These are phyloP conservation scores for Centropristis striata DNA, from an alignment of 2,113 vertebrate species.

Conservation along the genomic window DNA sequence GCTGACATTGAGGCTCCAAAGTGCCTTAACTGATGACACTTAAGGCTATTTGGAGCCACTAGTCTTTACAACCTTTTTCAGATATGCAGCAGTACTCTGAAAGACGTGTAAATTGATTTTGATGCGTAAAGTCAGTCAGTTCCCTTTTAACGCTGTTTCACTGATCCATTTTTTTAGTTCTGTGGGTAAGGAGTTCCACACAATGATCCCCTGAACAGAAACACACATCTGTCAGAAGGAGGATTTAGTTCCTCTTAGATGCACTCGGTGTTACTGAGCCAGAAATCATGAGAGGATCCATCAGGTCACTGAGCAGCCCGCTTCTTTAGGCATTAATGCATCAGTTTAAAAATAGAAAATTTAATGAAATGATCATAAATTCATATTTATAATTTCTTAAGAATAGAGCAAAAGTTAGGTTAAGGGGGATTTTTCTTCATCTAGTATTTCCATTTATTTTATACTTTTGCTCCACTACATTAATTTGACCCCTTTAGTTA, in stretches of 20 bases:
- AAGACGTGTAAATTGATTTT: not conserved
- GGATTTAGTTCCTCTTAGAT: not conserved
- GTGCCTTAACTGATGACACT: not conserved
- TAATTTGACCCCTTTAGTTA: no score
- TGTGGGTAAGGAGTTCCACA: not conserved
- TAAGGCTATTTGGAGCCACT: not conserved
- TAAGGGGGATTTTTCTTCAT: no score
- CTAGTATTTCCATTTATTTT: no score
- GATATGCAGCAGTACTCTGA: not conserved
- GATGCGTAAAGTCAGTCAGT: not conserved
- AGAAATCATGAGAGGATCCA: not conserved
- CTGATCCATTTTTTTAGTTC: not conserved
- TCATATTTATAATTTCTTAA: not conserved
- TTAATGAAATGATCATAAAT: not conserved
- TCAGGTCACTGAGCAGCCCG: not conserved
- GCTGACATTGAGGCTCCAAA: not conserved
- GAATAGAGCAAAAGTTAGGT: not conserved
- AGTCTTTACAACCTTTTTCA: not conserved
- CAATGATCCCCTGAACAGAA: not conserved
- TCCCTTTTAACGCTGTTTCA: not conserved
- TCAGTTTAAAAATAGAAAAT: not conserved
- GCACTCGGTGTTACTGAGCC: not conserved
- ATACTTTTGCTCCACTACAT: no score
- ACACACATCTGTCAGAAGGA: not conserved
- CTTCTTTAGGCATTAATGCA: slow-evolving; percentile 3